Conservation (phyloP, 2,797 vertebrate genomes). For the Thalassophryne amazonica region DNA sequence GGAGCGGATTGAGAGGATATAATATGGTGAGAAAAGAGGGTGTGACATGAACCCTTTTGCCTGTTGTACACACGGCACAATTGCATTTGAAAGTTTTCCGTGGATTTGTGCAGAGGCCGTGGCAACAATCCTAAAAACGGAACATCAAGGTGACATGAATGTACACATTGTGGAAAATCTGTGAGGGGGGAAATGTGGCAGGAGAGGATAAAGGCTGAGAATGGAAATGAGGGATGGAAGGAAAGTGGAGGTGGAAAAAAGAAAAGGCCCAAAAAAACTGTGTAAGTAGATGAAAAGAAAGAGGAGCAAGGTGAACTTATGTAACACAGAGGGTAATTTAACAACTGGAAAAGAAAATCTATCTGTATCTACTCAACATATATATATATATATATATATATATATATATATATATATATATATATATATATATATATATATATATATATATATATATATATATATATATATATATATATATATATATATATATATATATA, state of each 20-base stretch:
- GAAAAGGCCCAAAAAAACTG: slow-evolving; percentile 12
- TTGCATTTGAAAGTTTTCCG: background rate
- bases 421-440: too few relatives aligned
- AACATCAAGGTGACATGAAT: slow-evolving; percentile 38
- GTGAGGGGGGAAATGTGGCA: slow-evolving; percentile 29
- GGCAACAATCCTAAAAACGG: slow-evolving; percentile 6
- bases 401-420: slow-evolving; percentile 1
- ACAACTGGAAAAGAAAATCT: slow-evolving; percentile 13
- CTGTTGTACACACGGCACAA: too few relatives aligned
- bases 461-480: too few relatives aligned
- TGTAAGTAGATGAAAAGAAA: background rate
- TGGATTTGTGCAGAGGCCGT: slow-evolving; percentile 3
- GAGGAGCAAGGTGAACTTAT: slow-evolving; percentile 19
- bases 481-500: too few relatives aligned
- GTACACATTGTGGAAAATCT: slow-evolving; percentile 24
- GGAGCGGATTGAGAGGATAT: slow-evolving; percentile 25
- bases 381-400: slow-evolving; percentile 15
- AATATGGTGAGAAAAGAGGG: too few relatives aligned
- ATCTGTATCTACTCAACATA: slow-evolving; percentile 12
- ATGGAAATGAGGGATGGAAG: slow-evolving; percentile 34
- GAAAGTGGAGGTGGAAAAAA: slow-evolving; percentile 4
- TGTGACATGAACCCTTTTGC: background rate
- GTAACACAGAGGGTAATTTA: slow-evolving; percentile 18
- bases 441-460: too few relatives aligned
- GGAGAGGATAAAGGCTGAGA: slow-evolving; percentile 30